Base-by-base conservation (phyloP, 2,113 vertebrate genomes). In the Grammomys dolichurus region DNA sequence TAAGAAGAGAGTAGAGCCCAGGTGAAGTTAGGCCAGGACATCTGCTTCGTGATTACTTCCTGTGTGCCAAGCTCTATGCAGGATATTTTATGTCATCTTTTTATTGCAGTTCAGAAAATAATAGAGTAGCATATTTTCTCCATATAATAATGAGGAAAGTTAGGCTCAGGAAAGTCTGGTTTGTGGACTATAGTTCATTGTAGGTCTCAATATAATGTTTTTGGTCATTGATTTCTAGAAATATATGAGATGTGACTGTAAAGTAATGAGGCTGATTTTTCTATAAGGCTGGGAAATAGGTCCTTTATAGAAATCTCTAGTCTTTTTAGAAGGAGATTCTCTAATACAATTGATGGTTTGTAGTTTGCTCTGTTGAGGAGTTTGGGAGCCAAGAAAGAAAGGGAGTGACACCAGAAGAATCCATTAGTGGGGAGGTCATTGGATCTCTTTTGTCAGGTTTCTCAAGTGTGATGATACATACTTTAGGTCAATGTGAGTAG, bases 191-290 rank as follows among this genome's bases (percentile, higher is more conserved):
- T 36, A 43, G 60, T 95, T 90, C 72, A 95, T 67, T 88, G n/a
- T 69, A 86, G 65, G 40, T 92, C 65, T 96, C 90, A 80, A 60
- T 93, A 69, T 80, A 36, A 63, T 93, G 10, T 78, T 91, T 78
- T 46, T 87, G 26, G 82, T 92, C 89, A 96, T 96, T 92, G 58
- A 94, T 90, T 89, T 95, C 48, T 80, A 89, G 87, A 93, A 78
- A 14, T 82, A 73, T 65, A 51, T 77, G 80, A 51, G 1, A 58
- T 81, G 46, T 90, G 90, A 85, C 93, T 94, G 16, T n/a, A 75
- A 75, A 77, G 63, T 72, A 80, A 77, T 63, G 10, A 96, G 51
- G 24, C 36, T 48, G 75, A 88, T 82, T 96, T 93, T 65, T 87
- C 51, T 89, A 72, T 28, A 43, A 8, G 36, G 28, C 77, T 58